phyloP scores from a whole-genome alignment of 2,888 invertebrate species.

The Pterostichus madidus region DNA sequence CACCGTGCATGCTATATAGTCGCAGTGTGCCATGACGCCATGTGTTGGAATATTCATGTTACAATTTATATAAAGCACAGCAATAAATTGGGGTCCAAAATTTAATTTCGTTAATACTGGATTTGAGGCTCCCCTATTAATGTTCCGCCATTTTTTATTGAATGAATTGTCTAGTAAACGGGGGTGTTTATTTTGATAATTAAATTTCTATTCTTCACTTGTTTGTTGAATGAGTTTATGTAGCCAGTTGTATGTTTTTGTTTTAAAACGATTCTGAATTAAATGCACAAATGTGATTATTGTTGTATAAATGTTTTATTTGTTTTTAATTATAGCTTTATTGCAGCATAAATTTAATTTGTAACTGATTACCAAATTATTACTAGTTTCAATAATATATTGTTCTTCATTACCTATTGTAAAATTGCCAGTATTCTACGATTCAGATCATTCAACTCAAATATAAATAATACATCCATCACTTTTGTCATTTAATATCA shows the following conservation, averaged over 20 bases:
- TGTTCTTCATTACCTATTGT: too few relatives aligned
- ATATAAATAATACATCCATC: too few relatives aligned
- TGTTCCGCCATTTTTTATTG: conserved; percentile 11
- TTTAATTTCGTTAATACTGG: conserved; percentile 65
- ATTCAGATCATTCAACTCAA: too few relatives aligned
- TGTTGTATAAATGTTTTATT: neutral
- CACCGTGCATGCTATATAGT: conserved; percentile 62
- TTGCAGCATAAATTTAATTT: neutral
- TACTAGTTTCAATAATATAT: too few relatives aligned
- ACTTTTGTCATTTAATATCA: too few relatives aligned
- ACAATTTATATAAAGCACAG: conserved; percentile 62
- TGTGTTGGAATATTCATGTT: conserved; percentile 63
- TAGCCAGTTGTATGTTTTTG: neutral
- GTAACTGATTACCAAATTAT: neutral
- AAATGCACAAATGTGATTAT: neutral
- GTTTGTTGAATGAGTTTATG: neutral
- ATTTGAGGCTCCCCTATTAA: conserved; percentile 41
- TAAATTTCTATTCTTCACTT: conserved; percentile 28
- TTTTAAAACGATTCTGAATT: neutral
- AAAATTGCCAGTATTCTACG: too few relatives aligned
- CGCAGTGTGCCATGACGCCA: conserved; percentile 43
- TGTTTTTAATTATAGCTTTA: neutral
- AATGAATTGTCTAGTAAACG: conserved; percentile 41
- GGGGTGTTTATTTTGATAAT: conserved; percentile 31
- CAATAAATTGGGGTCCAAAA: conserved; percentile 66